Base-by-base conservation (phyloP, 2,888 invertebrate species). In the Acrobasis repandana region DNA sequence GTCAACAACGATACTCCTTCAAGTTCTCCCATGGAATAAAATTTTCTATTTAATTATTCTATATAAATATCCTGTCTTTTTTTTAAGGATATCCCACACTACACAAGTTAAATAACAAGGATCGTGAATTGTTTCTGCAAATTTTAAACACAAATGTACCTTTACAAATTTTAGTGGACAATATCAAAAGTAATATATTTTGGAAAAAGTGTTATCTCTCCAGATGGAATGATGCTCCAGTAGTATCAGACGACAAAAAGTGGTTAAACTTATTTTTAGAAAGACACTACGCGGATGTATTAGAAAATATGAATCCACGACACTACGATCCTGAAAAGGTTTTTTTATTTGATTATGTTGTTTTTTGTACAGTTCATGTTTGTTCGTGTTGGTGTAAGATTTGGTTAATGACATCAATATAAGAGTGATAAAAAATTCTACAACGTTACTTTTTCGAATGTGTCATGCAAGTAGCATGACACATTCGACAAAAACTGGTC, bases 311-410 rank as follows among this genome's bases (percentile, higher is more conserved):
- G 77, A 91, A 92, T 72, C 93, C 93, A 36, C 79, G 85, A 16
- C 79, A 85, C 56, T 93, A 93, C 66, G 93, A 93, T 52, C 93
- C 93, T 3, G 93, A 93, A 77, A 92, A 88, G 83, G 92, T 89
- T 16, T 64, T 43, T 38, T 11, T 0, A 14, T 43, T 43, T 43
- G 9, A n/a, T 14, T 43, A n/a, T 43, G 11, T 14, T 43, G 11
- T 11, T 11, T 43, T 43, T 14, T 14, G 2, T 43, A 38, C 11
- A 38, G 28, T 28, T 28, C 28, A 6, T 6, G 28, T 28, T 28
- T 28, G 28, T 28, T 28, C 4, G 6, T 6, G 28, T 6, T 28
- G 8, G 8, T 6, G 6, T 28, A 2, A n/a, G n/a, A 28, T 28
- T 28, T 28, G 4, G 28, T 28, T 28, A 8, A 28, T 4, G 28